phyloP scores from a whole-genome alignment of 2,113 vertebrate genomes.

The Corvus hawaiiensis region DNA sequence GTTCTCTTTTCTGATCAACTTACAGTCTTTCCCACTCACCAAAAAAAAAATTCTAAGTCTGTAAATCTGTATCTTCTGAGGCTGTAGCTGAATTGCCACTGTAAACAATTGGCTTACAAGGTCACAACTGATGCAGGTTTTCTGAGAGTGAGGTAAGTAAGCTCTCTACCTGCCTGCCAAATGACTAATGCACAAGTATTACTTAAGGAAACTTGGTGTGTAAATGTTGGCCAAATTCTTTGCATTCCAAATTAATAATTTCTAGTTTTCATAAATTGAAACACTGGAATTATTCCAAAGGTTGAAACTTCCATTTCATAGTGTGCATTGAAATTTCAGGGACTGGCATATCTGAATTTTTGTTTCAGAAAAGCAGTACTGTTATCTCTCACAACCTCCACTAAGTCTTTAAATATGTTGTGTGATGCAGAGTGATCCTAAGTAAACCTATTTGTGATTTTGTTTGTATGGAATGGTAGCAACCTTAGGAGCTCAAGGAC shows the following conservation, averaged over 20 bases:
- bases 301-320: neutral
- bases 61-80: neutral
- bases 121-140: neutral
- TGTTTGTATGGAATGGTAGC: neutral
- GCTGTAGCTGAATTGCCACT: neutral
- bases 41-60: neutral
- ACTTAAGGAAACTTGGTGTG: neutral
- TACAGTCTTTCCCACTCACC: neutral
- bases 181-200: neutral
- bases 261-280: neutral
- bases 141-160: neutral
- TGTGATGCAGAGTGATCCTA: neutral
- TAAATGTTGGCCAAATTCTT: neutral
- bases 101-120: neutral
- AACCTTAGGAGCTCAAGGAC: neutral
- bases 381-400: neutral
- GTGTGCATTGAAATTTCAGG: neutral
- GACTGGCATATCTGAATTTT: neutral
- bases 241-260: neutral
- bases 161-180: neutral
- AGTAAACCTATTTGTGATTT: neutral
- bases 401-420: neutral
- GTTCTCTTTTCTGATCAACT: neutral
- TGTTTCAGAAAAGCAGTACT: neutral
- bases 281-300: neutral